phyloP scores from a whole-genome alignment of 2,113 vertebrate species.

The Donacobius atricapilla region DNA sequence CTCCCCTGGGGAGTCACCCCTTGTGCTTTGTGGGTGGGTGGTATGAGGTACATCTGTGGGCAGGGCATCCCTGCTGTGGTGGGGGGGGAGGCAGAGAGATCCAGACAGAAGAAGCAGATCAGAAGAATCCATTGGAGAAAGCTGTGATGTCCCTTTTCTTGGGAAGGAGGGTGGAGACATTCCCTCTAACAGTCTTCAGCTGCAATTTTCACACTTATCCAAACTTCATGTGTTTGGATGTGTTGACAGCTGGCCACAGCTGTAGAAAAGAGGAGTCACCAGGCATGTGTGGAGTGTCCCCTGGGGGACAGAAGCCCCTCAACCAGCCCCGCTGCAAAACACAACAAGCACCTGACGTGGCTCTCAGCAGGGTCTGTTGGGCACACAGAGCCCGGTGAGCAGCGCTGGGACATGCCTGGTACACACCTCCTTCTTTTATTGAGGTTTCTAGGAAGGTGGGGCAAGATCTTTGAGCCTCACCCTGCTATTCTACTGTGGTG shows the following conservation, averaged over 20 bases:
- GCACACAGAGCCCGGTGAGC: fast-evolving
- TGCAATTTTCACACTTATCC: not conserved
- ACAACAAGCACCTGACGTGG: fast-evolving
- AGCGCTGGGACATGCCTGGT: not conserved
- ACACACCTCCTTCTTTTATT: not conserved
- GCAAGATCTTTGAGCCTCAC: not conserved
- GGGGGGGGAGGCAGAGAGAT: not conserved
- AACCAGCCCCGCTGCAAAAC: not conserved
- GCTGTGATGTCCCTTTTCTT: fast-evolving
- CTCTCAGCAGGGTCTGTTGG: not conserved
- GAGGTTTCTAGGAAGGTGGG: not conserved
- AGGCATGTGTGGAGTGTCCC: fast-evolving
- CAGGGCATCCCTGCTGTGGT: not conserved
- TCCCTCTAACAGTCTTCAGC: not conserved
- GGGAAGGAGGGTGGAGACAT: not conserved
- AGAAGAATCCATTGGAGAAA: not conserved
- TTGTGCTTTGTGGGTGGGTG: fast-evolving
- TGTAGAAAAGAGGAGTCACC: not conserved
- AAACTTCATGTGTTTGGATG: fast-evolving
- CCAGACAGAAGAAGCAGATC: not conserved
- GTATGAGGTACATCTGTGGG: fast-evolving
- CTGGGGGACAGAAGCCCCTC: not conserved
- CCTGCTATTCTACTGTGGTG: not conserved
- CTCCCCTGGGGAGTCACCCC: not conserved
- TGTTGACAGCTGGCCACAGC: not conserved